Conservation (phyloP, 2,113 vertebrate species). For the Clarias magur region DNA sequence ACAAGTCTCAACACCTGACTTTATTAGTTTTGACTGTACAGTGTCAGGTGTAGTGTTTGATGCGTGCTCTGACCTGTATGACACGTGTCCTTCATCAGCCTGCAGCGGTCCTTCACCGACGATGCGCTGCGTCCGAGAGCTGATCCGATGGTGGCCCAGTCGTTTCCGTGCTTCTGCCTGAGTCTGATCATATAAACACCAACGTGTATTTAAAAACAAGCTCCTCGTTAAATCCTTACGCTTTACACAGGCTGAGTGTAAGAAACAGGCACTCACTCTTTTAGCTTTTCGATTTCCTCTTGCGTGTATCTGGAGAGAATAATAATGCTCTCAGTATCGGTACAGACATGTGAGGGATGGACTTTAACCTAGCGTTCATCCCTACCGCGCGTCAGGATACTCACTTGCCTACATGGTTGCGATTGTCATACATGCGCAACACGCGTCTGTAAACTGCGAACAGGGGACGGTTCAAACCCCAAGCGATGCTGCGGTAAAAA, state of each 20-base stretch:
- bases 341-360: neutral
- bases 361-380: neutral
- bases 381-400: constrained; percentile 53
- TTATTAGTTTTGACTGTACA: neutral
- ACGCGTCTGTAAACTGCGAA: constrained; percentile 98
- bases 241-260: neutral
- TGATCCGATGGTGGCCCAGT: constrained; percentile 97
- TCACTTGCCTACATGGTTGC: constrained; percentile 99
- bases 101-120: constrained; percentile 95
- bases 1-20: neutral
- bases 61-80: constrained; percentile 82
- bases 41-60: neutral
- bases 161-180: constrained; percentile 93
- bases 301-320: constrained; percentile 83
- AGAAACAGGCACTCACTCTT: constrained; percentile 82
- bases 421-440: constrained; percentile 97
- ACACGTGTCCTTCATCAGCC: constrained; percentile 98
- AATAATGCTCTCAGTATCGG: constrained; percentile 32
- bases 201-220: neutral
- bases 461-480: constrained; percentile 93
- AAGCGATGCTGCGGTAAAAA: constrained; percentile 96
- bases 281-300: constrained; percentile 94
- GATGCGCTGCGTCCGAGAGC: constrained; percentile 95
- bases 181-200: constrained; percentile 71
- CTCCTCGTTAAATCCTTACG: neutral